Percentiles rank a stretch among this genome's conserved stretches.
phyloP scores from a whole-genome alignment of 2,113 vertebrate genomes.

The Carassius carassius region DNA sequence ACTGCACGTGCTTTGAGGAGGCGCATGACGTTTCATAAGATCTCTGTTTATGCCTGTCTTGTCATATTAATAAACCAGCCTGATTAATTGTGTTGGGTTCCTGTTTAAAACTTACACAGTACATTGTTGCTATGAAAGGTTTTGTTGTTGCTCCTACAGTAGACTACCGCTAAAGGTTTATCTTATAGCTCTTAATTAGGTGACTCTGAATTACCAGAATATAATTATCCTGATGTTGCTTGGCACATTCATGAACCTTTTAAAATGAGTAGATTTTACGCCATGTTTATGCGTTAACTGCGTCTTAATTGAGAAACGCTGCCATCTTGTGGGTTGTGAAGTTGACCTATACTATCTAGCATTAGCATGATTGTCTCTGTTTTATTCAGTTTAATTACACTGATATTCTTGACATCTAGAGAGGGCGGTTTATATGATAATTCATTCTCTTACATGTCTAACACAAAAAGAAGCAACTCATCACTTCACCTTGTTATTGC shows the following conservation, averaged over 20 bases:
- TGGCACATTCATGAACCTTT: not conserved
- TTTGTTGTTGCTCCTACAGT: not conserved
- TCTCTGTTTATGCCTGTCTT: constrained; percentile 14
- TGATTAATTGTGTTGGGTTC: not conserved
- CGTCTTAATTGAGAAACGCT: not conserved
- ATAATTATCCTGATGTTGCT: not conserved
- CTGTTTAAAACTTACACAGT: not conserved
- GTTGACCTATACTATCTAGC: not conserved
- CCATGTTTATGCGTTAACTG: not conserved
- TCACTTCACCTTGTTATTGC: too few relatives aligned
- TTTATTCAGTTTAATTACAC: too few relatives aligned
- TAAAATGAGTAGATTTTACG: not conserved
- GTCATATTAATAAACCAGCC: constrained; percentile 44
- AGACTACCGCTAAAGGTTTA: not conserved
- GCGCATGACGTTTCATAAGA: not conserved
- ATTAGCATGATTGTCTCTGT: not conserved
- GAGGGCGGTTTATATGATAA: too few relatives aligned
- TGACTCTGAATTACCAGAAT: not conserved
- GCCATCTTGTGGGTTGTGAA: not conserved
- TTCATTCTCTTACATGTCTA: too few relatives aligned
- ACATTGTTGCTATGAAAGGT: not conserved
- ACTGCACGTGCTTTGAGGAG: not conserved
- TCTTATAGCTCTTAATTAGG: not conserved
- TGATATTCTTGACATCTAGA: too few relatives aligned
- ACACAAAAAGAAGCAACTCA: too few relatives aligned